Conservation (phyloP, 2,797 vertebrate species). For the Bradypus variegatus region DNA sequence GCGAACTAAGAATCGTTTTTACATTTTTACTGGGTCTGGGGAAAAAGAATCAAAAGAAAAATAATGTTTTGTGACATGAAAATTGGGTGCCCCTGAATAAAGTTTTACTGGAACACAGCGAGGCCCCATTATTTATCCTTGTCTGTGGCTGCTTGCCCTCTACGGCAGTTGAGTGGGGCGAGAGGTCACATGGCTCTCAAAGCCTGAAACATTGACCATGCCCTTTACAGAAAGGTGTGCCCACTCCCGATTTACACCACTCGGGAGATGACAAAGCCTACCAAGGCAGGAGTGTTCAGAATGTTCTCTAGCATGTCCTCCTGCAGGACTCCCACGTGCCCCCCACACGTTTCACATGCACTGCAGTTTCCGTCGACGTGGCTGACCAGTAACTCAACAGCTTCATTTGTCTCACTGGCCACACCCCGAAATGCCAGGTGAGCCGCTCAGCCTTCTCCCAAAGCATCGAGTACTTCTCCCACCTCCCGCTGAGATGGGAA, state of each 20-base stretch:
- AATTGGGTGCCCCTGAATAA: background rate
- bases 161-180: background rate
- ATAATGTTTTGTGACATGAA: background rate
- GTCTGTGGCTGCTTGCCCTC: background rate
- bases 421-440: background rate
- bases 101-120: background rate
- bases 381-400: background rate
- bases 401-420: background rate
- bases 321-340: background rate
- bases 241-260: background rate
- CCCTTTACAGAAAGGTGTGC: background rate
- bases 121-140: background rate
- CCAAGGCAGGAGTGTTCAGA: too few relatives aligned
- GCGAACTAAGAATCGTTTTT: background rate
- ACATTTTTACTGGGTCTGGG: background rate
- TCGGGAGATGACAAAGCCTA: background rate
- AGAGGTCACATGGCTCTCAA: background rate
- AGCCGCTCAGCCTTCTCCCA: background rate
- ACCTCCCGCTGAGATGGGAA: background rate
- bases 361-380: background rate
- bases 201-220: background rate
- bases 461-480: background rate
- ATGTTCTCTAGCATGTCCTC: accelerated
- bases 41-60: background rate
- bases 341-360: background rate